Conservation (phyloP, 2,113 vertebrate species). For the Mastomys natalensis region DNA sequence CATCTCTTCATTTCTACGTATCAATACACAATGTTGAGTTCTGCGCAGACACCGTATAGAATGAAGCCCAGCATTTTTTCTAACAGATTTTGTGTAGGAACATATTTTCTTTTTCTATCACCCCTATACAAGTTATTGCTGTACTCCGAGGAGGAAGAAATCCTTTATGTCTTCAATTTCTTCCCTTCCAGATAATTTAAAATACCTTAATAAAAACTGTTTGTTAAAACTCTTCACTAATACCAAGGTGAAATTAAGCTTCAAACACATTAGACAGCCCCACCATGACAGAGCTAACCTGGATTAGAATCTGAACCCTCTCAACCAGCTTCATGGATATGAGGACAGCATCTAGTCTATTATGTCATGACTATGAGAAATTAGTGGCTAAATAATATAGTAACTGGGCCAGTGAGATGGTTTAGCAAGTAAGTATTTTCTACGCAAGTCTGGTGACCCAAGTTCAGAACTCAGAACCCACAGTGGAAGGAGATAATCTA, state of each 20-base stretch:
- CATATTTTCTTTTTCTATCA: background rate
- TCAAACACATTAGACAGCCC: background rate
- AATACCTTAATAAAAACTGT: background rate
- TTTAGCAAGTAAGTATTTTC: background rate
- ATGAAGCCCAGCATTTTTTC: background rate
- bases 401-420: background rate
- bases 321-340: fast-evolving
- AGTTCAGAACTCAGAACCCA: background rate
- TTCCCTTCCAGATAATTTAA: background rate
- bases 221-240: background rate
- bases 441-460: background rate
- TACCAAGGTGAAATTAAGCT: background rate
- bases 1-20: background rate
- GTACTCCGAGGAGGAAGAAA: background rate
- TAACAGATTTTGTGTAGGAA: background rate
- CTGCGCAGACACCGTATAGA: background rate
- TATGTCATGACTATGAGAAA: background rate
- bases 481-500: background rate
- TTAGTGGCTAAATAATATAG: no score
- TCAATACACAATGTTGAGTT: background rate
- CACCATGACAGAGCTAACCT: background rate
- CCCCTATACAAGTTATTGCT: background rate
- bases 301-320: background rate
- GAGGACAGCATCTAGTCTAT: background rate
- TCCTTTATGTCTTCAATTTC: background rate